Conservation (phyloP, 2,113 vertebrate genomes). For the Lutjanus erythropterus region DNA sequence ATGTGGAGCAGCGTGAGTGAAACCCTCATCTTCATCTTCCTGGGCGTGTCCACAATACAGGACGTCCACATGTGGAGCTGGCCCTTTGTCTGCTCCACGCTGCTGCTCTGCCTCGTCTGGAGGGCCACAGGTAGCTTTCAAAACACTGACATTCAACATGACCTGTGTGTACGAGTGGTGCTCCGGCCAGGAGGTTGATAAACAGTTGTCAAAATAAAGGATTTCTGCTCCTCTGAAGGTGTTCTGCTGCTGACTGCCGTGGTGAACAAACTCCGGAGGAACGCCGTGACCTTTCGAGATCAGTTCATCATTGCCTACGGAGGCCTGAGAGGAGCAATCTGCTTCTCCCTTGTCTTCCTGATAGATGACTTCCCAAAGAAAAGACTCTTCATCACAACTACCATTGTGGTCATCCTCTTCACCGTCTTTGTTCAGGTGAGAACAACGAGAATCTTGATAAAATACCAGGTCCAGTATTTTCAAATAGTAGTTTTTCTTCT, state of each 20-base stretch:
- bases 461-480: not conserved
- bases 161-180: not conserved
- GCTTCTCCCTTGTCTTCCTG: conserved; percentile 89
- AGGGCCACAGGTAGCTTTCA: conserved; percentile 82
- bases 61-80: conserved; percentile 89
- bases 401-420: conserved; percentile 90
- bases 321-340: conserved; percentile 88
- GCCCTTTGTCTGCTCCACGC: conserved; percentile 87
- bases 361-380: conserved; percentile 89
- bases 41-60: conserved; percentile 88
- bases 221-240: conserved; percentile 65
- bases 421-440: conserved; percentile 89
- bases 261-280: conserved; percentile 87
- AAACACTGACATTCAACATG: not conserved
- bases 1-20: conserved; percentile 90
- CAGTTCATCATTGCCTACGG: conserved; percentile 90
- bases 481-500: not conserved
- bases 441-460: not conserved
- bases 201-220: not conserved
- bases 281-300: conserved; percentile 86
- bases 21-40: conserved; percentile 90
- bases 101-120: conserved; percentile 89
- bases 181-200: not conserved
- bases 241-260: conserved; percentile 89
- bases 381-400: conserved; percentile 89